A percentile compares a stretch with the other conserved stretches of the same genome.
Conservation (phyloP, 92 coral and sea anemone species). For the Parazoanthus atlanticus region DNA sequence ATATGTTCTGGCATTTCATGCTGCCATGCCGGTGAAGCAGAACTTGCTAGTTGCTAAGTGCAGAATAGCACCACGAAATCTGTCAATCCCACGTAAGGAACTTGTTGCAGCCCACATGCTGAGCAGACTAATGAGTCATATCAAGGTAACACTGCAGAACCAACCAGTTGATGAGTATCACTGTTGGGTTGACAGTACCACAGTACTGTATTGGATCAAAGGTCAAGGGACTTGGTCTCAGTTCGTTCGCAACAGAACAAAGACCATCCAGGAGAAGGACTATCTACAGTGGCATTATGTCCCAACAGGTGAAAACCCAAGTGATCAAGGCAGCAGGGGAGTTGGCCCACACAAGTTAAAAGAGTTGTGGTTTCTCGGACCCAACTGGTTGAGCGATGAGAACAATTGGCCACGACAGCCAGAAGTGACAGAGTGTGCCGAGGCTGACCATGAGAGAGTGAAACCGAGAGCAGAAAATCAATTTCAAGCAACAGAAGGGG, state of each 20-base stretch:
- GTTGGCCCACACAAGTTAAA: constrained; percentile 40
- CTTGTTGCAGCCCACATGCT: constrained; percentile 63
- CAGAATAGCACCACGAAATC: constrained; percentile 60
- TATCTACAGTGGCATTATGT: constrained; percentile 60
- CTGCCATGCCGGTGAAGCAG: constrained; percentile 35
- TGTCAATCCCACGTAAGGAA: constrained; percentile 60
- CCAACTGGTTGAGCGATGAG: constrained; percentile 49
- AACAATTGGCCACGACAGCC: constrained; percentile 64
- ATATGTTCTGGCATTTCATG: constrained; percentile 42
- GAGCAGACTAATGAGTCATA: constrained; percentile 51
- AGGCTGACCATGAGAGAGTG: constrained; percentile 45
- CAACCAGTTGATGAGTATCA: constrained; percentile 42
- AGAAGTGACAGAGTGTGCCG: constrained; percentile 35
- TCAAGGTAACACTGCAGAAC: constrained; percentile 42
- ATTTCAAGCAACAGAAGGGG: background rate
- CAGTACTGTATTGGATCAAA: constrained; percentile 53
- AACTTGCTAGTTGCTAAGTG: constrained; percentile 65
- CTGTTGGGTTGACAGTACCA: constrained; percentile 62
- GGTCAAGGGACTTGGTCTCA: constrained; percentile 61
- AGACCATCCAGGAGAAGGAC: constrained; percentile 49
- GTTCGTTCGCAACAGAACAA: constrained; percentile 62
- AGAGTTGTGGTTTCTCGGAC: constrained; percentile 56
- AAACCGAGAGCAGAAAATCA: constrained; percentile 7
- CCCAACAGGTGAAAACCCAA: constrained; percentile 58
- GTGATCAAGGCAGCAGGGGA: constrained; percentile 62